Evolutionary conservation across 2,797 vertebrate species (phyloP).

Genomic region (Oreochromis grahami): DNA sequence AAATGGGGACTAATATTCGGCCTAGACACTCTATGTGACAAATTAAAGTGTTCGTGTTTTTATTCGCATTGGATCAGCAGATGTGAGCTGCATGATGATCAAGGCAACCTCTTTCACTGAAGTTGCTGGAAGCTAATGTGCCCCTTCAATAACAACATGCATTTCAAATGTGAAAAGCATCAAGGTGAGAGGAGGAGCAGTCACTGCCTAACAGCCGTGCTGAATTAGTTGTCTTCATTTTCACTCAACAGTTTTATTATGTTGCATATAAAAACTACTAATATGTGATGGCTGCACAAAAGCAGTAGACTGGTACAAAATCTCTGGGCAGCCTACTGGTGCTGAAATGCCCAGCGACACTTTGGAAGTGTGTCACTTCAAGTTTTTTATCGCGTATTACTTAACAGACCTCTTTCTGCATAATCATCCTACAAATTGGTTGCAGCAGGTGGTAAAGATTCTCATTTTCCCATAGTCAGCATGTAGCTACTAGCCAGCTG

Average conservation of each 20-base stretch:
- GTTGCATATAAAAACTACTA: background rate
- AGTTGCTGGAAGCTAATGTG: constrained; percentile 13
- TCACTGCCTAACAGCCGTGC: background rate
- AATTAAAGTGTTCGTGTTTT: background rate
- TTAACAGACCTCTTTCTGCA: background rate
- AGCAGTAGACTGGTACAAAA: background rate
- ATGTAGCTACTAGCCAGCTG: background rate
- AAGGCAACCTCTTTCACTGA: background rate
- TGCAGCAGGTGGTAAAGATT: background rate
- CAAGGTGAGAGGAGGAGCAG: constrained; percentile 18
- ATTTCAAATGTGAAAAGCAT: constrained; percentile 33
- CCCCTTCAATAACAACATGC: background rate
- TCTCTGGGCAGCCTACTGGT: background rate
- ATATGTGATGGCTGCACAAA: background rate
- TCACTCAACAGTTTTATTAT: background rate
- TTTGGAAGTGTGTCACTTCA: background rate
- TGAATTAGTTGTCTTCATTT: constrained; percentile 6
- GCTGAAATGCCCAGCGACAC: background rate
- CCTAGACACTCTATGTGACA: background rate
- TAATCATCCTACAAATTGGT: background rate
- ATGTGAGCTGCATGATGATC: constrained; percentile 1
- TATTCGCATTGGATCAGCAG: background rate
- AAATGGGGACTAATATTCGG: constrained; percentile 18
- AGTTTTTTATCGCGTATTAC: background rate
- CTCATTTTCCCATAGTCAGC: background rate